Evolutionary conservation across 2,113 vertebrate genomes (phyloP).

Genomic region (Coryphaenoides rupestris): DNA sequence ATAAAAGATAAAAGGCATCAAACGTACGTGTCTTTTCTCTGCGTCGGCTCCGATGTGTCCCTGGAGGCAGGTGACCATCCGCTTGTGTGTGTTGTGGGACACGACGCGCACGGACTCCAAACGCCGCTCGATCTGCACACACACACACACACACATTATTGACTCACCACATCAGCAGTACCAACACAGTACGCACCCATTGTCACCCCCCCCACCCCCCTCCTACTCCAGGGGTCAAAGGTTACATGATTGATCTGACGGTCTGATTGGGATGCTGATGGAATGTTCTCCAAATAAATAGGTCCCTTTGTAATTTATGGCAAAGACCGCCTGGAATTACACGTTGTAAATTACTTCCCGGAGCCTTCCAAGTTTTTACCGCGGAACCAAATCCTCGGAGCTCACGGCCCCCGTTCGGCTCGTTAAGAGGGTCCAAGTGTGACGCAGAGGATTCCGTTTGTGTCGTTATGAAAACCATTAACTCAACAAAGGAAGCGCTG

Average conservation of each 20-base stretch:
- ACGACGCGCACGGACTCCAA: constrained; percentile 89
- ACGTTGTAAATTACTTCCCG: too few species aligned
- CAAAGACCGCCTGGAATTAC: too few species aligned
- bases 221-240: constrained; percentile 34
- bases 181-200: not conserved
- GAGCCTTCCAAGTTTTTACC: too few species aligned
- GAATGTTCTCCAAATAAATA: constrained; percentile 55
- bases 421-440: too few species aligned
- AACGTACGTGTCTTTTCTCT: constrained; percentile 90
- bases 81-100: constrained; percentile 92
- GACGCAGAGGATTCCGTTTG: too few species aligned
- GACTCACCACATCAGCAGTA: too few species aligned
- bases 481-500: too few species aligned
- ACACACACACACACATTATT: not conserved
- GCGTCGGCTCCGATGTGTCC: constrained; percentile 89
- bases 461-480: too few species aligned
- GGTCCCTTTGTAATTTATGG: too few species aligned
- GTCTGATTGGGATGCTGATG: constrained; percentile 29
- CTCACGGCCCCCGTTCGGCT: too few species aligned
- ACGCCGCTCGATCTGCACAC: constrained; percentile 87
- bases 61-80: constrained; percentile 85
- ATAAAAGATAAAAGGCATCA: not conserved
- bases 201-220: constrained; percentile 7
- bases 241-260: constrained; percentile 48
- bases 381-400: too few species aligned